Conservation (phyloP, 2,113 vertebrate species). For the Tichodroma muraria region DNA sequence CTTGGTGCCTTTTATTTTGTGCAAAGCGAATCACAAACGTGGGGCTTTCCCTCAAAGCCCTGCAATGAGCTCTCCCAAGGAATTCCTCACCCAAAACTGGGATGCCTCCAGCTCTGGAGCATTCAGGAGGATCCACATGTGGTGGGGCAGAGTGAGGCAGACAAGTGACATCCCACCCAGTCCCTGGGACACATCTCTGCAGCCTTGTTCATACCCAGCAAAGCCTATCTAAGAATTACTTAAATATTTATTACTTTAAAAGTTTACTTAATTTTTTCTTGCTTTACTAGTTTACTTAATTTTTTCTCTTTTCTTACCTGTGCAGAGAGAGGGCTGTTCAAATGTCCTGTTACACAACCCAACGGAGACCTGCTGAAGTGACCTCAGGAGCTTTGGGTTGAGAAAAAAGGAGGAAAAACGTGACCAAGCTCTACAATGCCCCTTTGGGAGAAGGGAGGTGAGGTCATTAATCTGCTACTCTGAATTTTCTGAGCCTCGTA, state of each 20-base stretch:
- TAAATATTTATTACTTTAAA: too few species aligned
- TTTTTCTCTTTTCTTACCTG: neutral
- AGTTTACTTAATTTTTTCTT: neutral
- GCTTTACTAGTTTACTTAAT: neutral
- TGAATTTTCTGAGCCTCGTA: neutral
- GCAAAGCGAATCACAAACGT: neutral
- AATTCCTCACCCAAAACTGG: neutral
- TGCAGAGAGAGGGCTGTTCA: neutral
- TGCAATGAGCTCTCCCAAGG: fast-evolving
- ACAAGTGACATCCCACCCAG: neutral
- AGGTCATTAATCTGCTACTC: neutral
- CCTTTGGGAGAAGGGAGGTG: neutral
- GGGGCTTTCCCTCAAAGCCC: neutral
- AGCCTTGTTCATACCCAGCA: neutral
- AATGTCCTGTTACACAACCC: fast-evolving
- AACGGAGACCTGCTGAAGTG: neutral
- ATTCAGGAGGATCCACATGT: neutral
- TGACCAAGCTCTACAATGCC: neutral
- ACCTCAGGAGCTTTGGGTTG: neutral
- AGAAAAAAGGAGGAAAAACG: neutral
- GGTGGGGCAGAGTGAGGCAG: neutral
- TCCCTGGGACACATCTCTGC: fast-evolving
- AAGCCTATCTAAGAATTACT: neutral
- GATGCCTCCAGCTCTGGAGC: neutral
- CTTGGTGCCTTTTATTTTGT: neutral